Evolutionary conservation across 2,113 vertebrate species (phyloP), one percentile per base, ranked within the genome.

Genomic region (Sphaerodactylus townsendi): DNA sequence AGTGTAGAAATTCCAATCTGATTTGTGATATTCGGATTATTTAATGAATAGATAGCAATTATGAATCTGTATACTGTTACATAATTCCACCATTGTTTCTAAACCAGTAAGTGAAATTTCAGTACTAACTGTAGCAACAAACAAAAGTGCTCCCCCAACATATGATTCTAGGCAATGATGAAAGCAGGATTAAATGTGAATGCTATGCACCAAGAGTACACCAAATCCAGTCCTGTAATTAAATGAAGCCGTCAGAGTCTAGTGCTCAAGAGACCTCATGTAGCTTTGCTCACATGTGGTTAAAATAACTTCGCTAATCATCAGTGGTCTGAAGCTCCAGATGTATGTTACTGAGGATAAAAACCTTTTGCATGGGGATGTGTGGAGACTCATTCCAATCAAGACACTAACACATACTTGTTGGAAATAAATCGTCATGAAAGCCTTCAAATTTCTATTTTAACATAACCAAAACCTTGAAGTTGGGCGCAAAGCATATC

Each of bases 171-270:
- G 76, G 86, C 46, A 86, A 89, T 81, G 87, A 92, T 92, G 92
- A 87, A 90, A 93, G 90, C 53, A 92, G 88, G 86, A 89, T 92
- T 92, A 94, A 91, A 93, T 71, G 79, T 81, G 86, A 92, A 87
- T 92, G 83, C 87, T 90, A 83, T 85, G 87, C 87, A 86, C 84
- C 85, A 88, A 90, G 73, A 92, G 90, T 90, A 86, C 83, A 92
- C 88, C 87, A 92, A 92, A 94, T 93, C 86, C 87, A 93, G 89
- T 91, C 90, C 91, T 76, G 88, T 91, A 93, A 93, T 93, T 93
- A 93, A 93, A 92, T 89, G 90, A 78, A 71, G 90, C 86, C 41
- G 85, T 81, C 48, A 89, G 79, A 86, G 35, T 37, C 71, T 11
- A 33, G 87, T 77, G 87, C 75, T 85, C 86, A 86, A 86, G 56